Evolutionary conservation across 2,113 vertebrate species (phyloP).

Genomic region (Gobius niger): DNA sequence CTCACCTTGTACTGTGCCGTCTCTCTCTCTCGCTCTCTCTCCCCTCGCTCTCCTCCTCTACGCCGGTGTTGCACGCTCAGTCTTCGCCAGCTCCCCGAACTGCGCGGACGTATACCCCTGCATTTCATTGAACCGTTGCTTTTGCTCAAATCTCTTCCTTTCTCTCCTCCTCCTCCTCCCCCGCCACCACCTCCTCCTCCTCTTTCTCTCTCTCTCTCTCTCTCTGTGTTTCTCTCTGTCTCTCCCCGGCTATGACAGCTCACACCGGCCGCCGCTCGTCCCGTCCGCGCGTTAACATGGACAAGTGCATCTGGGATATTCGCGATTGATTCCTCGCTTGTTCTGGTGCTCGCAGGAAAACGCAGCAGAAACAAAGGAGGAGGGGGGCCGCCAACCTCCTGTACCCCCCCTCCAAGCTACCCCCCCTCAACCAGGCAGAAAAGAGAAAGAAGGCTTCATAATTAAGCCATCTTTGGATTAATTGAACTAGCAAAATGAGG

Average conservation of each 20-base stretch:
- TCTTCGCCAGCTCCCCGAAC: slow-evolving; percentile 66
- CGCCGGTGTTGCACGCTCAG: slow-evolving; percentile 39
- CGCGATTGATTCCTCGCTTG: slow-evolving; percentile 63
- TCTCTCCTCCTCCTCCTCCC: slow-evolving; percentile 46
- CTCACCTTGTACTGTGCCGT: not conserved
- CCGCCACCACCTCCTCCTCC: slow-evolving; percentile 11
- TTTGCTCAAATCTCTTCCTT: slow-evolving; percentile 57
- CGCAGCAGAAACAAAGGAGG: slow-evolving; percentile 58
- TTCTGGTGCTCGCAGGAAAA: slow-evolving; percentile 36
- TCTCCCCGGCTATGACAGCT: slow-evolving; percentile 66
- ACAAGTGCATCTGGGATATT: slow-evolving; percentile 61
- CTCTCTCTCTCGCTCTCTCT: not conserved
- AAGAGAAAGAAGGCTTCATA: slow-evolving; percentile 55
- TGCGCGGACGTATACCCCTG: slow-evolving; percentile 66
- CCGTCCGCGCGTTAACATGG: slow-evolving; percentile 61
- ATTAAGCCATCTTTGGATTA: slow-evolving; percentile 67
- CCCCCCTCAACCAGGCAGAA: slow-evolving; percentile 63
- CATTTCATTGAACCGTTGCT: slow-evolving; percentile 54
- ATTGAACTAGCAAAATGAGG: slow-evolving; percentile 65
- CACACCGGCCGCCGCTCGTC: slow-evolving; percentile 63
- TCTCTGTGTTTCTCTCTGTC: slow-evolving; percentile 3
- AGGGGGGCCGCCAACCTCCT: slow-evolving; percentile 62
- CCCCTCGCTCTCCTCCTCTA: slow-evolving; percentile 6
- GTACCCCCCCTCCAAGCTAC: slow-evolving; percentile 67
- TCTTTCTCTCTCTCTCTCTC: not conserved